These are phyloP conservation scores for Phaethornis superciliosus DNA, from an alignment of 2,113 vertebrate genomes.

Conservation along the genomic window DNA sequence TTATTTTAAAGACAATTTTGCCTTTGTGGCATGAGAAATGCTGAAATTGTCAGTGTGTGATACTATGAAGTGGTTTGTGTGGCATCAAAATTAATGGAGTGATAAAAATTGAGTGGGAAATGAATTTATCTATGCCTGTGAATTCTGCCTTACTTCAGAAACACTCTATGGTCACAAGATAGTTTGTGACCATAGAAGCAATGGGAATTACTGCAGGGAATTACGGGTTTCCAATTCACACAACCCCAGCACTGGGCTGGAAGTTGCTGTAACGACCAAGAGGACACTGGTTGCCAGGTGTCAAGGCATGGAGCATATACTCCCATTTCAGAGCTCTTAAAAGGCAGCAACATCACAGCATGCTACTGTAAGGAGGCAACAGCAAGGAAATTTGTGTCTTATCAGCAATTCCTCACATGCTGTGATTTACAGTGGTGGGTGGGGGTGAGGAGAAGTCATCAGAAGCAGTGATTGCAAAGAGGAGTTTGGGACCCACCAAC, in stretches of 20 bases:
- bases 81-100: background rate
- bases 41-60: background rate
- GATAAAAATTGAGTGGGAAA: background rate
- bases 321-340: background rate
- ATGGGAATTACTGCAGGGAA: background rate
- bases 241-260: background rate
- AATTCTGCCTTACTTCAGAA: background rate
- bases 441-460: background rate
- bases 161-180: background rate
- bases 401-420: background rate
- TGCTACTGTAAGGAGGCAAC: background rate
- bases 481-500: background rate
- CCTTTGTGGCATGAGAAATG: background rate
- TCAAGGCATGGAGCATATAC: accelerated
- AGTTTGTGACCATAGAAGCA: no score
- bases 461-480: background rate
- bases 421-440: background rate
- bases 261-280: background rate
- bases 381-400: background rate
- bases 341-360: background rate
- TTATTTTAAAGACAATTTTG: background rate
- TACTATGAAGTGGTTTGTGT: background rate
- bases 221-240: background rate
- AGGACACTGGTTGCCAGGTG: background rate
- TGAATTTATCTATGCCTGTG: background rate